phyloP scores from a whole-genome alignment of 2,888 invertebrate species.

The Macaria notata region DNA sequence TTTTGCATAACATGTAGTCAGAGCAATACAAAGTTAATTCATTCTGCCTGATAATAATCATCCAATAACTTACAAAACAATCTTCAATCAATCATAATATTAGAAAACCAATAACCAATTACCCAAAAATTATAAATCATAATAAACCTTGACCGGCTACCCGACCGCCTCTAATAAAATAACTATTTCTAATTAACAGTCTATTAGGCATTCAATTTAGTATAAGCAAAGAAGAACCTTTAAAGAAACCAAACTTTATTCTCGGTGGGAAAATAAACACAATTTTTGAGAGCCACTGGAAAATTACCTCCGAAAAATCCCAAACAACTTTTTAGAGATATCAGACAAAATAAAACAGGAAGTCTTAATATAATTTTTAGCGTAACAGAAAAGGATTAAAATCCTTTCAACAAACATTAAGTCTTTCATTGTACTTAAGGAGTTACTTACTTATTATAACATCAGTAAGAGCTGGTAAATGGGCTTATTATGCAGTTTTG shows the following conservation, averaged over 20 bases:
- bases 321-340: conserved; percentile 21
- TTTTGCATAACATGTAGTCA: no score
- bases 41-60: no score
- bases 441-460: conserved; percentile 1
- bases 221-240: conserved; percentile 2
- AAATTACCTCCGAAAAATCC: conserved; percentile 14
- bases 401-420: conserved; percentile 23
- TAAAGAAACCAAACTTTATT: conserved; percentile 5
- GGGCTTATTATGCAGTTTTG: no score
- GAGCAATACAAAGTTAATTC: no score
- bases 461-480: conserved; percentile 9
- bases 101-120: no score
- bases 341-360: conserved; percentile 20
- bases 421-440: conserved; percentile 21
- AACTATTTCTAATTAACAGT: background rate
- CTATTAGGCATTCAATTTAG: conserved; percentile 1
- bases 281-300: conserved; percentile 12
- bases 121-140: no score
- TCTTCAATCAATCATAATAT: no score
- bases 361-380: conserved; percentile 24
- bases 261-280: conserved; percentile 16
- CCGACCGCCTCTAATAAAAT: no score
- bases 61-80: no score
- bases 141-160: no score
- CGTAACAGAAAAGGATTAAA: conserved; percentile 21